phyloP scores from a whole-genome alignment of 2,888 invertebrate genomes.

The Sceliomorpha sp. region DNA sequence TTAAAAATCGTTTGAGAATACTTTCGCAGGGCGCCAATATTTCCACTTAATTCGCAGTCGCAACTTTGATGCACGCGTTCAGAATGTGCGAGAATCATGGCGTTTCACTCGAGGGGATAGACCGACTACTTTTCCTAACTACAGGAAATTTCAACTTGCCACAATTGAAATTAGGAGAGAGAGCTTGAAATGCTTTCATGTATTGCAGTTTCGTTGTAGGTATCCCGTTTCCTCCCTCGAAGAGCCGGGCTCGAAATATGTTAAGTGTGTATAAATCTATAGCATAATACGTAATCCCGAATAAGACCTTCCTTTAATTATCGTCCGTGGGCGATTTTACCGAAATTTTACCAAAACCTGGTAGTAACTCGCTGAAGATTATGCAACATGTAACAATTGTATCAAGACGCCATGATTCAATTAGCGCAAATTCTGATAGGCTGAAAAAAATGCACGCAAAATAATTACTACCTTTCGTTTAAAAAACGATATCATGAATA shows the following conservation, averaged over 20 bases:
- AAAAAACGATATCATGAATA: conserved; percentile 2
- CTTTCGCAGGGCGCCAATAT: neutral
- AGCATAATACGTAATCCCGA: no score
- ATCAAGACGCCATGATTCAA: no score
- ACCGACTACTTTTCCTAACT: conserved; percentile 1
- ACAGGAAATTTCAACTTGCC: conserved; percentile 3
- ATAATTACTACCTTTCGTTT: no score
- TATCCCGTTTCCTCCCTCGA: neutral
- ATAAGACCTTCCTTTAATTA: no score
- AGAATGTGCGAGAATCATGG: neutral
- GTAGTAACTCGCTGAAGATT: no score
- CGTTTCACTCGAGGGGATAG: neutral
- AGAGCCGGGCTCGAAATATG: neutral
- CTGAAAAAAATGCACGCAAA: no score
- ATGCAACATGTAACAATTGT: no score
- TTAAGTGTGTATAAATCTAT: no score
- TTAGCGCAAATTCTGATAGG: no score
- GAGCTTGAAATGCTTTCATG: neutral
- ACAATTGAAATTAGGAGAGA: conserved; percentile 4
- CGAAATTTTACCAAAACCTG: no score
- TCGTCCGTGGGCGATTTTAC: no score
- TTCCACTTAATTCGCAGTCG: neutral
- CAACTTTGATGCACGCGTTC: conserved; percentile 3
- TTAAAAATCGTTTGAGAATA: neutral
- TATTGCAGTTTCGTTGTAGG: neutral